Evolutionary conservation across 2,113 vertebrate species (phyloP).

Genomic region (Lampris incognitus): DNA sequence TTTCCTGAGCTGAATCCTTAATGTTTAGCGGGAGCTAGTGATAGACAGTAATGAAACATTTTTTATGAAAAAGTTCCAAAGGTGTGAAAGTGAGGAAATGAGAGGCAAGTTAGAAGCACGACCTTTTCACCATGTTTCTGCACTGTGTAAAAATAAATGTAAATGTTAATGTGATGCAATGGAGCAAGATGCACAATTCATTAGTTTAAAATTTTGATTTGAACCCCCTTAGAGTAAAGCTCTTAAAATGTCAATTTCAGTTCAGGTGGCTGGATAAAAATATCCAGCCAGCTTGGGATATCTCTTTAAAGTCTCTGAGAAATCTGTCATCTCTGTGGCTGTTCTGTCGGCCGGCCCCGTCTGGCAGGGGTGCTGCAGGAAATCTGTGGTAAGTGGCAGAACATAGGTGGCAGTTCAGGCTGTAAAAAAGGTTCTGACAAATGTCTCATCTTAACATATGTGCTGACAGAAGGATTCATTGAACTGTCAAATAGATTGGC

Average conservation of each 20-base stretch:
- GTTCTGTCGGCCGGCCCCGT: not conserved
- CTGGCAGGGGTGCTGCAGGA: too few relatives aligned
- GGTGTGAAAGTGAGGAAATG: too few relatives aligned
- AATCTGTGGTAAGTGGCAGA: not conserved
- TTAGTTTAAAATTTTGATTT: not conserved
- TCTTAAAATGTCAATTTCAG: not conserved
- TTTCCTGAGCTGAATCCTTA: too few relatives aligned
- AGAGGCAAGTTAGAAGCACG: too few relatives aligned
- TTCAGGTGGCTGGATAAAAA: conserved; percentile 5
- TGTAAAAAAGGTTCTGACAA: conserved; percentile 11
- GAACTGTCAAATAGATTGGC: conserved; percentile 51
- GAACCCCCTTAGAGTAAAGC: not conserved
- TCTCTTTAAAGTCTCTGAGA: not conserved
- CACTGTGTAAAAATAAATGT: too few relatives aligned
- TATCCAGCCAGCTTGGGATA: not conserved
- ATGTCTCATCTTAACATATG: conserved; percentile 8
- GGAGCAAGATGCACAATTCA: not conserved
- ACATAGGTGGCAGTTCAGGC: not conserved
- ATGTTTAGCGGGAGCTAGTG: too few relatives aligned
- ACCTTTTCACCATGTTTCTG: too few relatives aligned
- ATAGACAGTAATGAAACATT: too few relatives aligned
- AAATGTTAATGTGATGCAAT: not conserved
- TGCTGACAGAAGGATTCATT: conserved; percentile 38
- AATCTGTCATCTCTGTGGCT: not conserved
- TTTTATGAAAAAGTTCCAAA: too few relatives aligned